These are phyloP conservation scores for Morelia viridis DNA, from an alignment of 2,797 vertebrate species.

Conservation along the genomic window DNA sequence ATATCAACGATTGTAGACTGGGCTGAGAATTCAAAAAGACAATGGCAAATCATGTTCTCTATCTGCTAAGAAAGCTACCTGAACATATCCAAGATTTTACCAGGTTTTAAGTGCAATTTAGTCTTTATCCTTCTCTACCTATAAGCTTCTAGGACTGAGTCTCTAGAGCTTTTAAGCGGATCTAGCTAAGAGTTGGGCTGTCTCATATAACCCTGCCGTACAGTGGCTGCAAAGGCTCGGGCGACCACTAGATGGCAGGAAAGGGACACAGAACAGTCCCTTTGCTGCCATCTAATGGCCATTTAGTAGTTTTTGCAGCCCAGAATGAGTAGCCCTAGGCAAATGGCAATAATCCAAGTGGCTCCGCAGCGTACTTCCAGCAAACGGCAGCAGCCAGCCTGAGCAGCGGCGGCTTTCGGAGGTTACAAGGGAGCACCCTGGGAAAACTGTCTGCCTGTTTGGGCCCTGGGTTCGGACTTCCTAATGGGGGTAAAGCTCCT, in stretches of 20 bases:
- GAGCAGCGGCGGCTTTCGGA: neutral
- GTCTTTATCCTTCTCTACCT: neutral
- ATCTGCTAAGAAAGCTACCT: neutral
- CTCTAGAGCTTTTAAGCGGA: neutral
- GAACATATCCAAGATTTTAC: neutral
- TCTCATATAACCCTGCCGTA: neutral
- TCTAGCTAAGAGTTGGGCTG: neutral
- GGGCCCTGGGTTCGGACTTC: conserved; percentile 43
- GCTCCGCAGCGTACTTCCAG: too few species aligned
- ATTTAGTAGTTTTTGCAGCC: neutral
- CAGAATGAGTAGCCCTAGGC: neutral
- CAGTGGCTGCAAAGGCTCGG: neutral
- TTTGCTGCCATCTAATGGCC: neutral
- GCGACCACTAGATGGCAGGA: neutral
- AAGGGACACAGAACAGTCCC: neutral
- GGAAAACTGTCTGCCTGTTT: neutral
- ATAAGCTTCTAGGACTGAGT: neutral
- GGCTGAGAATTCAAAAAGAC: neutral
- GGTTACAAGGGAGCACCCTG: neutral
- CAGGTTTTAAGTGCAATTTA: neutral
- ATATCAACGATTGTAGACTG: neutral
- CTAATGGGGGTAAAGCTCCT: conserved; percentile 62
- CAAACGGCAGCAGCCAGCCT: neutral
- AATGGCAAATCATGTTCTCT: neutral
- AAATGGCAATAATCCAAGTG: neutral